These are phyloP conservation scores for Bos taurus DNA, from an alignment of 2,113 vertebrate species.

Conservation along the genomic window DNA sequence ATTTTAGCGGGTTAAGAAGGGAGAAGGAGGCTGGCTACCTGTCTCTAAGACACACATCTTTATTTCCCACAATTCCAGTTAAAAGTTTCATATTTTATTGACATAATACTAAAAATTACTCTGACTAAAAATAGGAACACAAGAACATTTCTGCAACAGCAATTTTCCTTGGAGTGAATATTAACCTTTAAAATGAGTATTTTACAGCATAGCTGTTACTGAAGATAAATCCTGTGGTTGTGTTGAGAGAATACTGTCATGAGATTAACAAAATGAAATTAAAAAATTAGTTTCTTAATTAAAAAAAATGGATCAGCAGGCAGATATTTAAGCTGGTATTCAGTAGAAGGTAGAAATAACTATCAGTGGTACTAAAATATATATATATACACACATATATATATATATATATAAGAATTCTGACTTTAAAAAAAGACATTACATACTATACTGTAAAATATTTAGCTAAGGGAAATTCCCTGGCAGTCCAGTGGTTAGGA, in stretches of 20 bases:
- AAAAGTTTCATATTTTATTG: neutral
- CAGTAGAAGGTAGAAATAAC: neutral
- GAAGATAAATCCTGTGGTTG: neutral
- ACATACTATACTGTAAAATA: neutral
- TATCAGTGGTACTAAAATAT: neutral
- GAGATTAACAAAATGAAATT: neutral
- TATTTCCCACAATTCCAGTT: neutral
- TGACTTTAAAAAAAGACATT: neutral
- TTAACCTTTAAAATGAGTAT: neutral
- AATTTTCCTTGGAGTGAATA: neutral
- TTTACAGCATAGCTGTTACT: neutral
- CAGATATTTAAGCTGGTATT: neutral
- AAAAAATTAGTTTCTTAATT: conserved; percentile 6
- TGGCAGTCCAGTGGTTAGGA: neutral
- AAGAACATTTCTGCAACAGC: neutral
- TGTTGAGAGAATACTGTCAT: neutral
- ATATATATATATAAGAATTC: neutral
- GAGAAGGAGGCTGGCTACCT: neutral
- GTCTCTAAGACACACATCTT: neutral
- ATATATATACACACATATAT: neutral
- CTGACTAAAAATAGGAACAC: neutral
- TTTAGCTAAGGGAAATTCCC: neutral
- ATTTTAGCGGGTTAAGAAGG: neutral
- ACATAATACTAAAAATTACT: neutral
- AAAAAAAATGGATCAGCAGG: neutral